Percentiles rank a stretch among this genome's conserved stretches.
phyloP scores from a whole-genome alignment of 2,113 vertebrate genomes.

The Eretmochelys imbricata region DNA sequence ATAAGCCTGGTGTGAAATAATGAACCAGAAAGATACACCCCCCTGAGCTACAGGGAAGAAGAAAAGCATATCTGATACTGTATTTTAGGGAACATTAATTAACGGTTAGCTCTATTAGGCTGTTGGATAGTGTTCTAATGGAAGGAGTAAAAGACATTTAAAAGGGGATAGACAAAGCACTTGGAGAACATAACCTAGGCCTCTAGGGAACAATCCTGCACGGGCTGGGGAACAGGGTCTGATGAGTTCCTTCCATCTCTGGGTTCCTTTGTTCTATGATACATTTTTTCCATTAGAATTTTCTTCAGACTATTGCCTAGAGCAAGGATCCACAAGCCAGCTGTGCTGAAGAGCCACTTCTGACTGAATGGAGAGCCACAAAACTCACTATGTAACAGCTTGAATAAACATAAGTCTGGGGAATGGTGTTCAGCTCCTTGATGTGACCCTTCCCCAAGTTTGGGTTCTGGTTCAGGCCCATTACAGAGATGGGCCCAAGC shows the following conservation, averaged over 20 bases:
- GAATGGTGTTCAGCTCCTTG: not conserved
- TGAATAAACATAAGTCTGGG: not conserved
- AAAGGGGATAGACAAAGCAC: not conserved
- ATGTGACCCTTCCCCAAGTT: not conserved
- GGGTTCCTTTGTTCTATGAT: not conserved
- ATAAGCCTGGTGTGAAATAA: slow-evolving; percentile 12
- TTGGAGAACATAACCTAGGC: not conserved
- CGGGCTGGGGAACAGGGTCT: not conserved
- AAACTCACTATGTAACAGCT: not conserved
- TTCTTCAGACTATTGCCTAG: not conserved
- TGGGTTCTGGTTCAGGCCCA: not conserved
- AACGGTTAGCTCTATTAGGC: not conserved
- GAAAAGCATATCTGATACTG: not conserved
- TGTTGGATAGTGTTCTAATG: not conserved
- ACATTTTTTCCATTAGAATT: not conserved
- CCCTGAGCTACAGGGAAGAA: not conserved
- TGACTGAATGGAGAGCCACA: not conserved
- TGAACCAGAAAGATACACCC: slow-evolving; percentile 8
- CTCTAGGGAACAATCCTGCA: not conserved
- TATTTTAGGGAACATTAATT: slow-evolving; percentile 9
- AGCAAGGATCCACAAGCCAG: not conserved
- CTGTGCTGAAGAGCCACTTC: not conserved
- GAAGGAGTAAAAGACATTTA: not conserved
- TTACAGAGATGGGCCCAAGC: not conserved
- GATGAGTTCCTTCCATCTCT: not conserved